A percentile compares a stretch with the other conserved stretches of the same genome.
Evolutionary conservation across 2,888 invertebrate species (phyloP).

Genomic region (Oasisia sp.): DNA sequence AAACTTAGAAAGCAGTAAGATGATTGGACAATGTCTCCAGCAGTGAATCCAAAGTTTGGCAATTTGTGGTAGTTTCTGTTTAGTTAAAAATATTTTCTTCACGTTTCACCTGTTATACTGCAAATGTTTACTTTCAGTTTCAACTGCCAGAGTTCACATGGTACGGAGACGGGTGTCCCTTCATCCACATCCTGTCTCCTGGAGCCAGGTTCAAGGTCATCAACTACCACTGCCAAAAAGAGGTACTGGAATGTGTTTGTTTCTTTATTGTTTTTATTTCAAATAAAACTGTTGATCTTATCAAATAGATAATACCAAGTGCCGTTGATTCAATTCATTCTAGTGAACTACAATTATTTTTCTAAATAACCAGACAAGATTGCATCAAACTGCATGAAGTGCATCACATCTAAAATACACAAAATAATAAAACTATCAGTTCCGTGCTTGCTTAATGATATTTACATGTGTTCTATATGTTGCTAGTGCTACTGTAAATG

Average conservation of each 20-base stretch:
- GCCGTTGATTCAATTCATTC: too few species aligned
- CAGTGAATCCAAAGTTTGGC: too few species aligned
- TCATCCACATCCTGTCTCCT: background rate
- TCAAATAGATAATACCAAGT: background rate
- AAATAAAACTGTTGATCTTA: background rate
- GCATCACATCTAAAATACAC: too few species aligned
- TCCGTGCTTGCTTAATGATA: background rate
- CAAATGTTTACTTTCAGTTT: background rate
- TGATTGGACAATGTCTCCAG: too few species aligned
- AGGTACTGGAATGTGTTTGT: background rate
- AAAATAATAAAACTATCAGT: background rate
- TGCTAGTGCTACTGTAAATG: background rate
- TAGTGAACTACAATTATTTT: too few species aligned
- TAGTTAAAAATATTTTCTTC: too few species aligned
- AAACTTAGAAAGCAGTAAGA: too few species aligned
- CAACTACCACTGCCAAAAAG: background rate
- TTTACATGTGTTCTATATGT: background rate
- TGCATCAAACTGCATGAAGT: too few species aligned
- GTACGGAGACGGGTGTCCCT: background rate
- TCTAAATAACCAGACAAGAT: too few species aligned
- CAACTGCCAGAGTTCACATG: background rate
- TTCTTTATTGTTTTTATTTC: background rate
- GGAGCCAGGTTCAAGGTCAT: background rate
- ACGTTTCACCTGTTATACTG: background rate
- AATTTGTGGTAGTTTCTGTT: too few species aligned